These are phyloP conservation scores for Ailurus styani DNA, from an alignment of 2,113 vertebrate genomes.

Conservation along the genomic window DNA sequence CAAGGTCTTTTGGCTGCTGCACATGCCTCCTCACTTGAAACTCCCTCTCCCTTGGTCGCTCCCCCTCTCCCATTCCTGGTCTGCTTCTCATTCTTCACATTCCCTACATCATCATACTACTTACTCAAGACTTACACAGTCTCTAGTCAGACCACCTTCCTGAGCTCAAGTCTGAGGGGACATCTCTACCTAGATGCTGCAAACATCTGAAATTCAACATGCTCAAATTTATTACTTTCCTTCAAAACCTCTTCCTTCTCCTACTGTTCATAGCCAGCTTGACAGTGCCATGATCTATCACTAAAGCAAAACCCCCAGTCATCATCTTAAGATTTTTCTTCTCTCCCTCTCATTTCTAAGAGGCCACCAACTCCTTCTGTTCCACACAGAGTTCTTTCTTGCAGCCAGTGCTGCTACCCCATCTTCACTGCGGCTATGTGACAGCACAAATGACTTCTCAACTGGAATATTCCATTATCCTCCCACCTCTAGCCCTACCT, in stretches of 20 bases:
- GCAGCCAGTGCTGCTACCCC: background rate
- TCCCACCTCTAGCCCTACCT: background rate
- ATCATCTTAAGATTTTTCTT: background rate
- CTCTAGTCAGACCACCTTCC: background rate
- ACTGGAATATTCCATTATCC: background rate
- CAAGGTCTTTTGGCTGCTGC: background rate
- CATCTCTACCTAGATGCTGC: background rate
- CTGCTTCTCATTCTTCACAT: background rate
- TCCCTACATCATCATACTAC: background rate
- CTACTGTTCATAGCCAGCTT: background rate
- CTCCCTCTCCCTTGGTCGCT: background rate
- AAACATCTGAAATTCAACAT: background rate
- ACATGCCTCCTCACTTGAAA: background rate
- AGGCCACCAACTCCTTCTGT: background rate
- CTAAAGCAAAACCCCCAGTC: background rate
- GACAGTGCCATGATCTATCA: background rate
- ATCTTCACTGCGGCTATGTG: background rate
- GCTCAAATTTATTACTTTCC: background rate
- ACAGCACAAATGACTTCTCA: background rate
- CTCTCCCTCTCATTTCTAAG: background rate
- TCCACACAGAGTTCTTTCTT: background rate
- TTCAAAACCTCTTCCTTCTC: background rate
- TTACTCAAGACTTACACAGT: fast-evolving
- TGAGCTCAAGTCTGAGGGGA: background rate
- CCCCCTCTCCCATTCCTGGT: background rate